Evolutionary conservation across 1,140 invertebrate species (phyloP).

Genomic region (Monomorium pharaonis): DNA sequence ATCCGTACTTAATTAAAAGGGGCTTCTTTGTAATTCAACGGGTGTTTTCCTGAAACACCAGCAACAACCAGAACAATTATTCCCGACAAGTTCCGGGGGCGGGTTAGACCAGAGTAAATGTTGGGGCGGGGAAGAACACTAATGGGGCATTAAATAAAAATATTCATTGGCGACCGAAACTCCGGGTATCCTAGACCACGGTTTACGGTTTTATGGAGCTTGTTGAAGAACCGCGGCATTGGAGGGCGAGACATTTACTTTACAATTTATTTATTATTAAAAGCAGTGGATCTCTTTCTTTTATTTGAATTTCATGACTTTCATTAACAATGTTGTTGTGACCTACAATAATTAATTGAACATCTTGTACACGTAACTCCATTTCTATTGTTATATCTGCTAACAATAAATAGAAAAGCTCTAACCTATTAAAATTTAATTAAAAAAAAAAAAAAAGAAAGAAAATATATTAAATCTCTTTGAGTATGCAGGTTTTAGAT

Average conservation of each 20-base stretch:
- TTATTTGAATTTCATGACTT: not conserved
- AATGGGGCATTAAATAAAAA: constrained; percentile 76
- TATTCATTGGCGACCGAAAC: constrained; percentile 70
- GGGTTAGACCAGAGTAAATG: constrained; percentile 37
- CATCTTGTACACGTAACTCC: not conserved
- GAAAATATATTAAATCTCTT: not conserved
- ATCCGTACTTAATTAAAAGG: constrained; percentile 28
- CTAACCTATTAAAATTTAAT: not conserved
- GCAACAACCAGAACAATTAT: constrained; percentile 46
- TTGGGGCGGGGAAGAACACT: constrained; percentile 46
- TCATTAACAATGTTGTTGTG: not conserved
- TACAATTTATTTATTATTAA: constrained; percentile 53
- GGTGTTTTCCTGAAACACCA: constrained; percentile 18
- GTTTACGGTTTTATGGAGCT: constrained; percentile 71
- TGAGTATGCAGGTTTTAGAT: not conserved
- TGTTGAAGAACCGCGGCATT: constrained; percentile 67
- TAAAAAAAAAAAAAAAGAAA: not conserved
- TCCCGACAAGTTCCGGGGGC: constrained; percentile 24
- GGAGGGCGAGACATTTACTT: constrained; percentile 69
- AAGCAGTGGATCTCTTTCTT: not conserved
- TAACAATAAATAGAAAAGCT: not conserved
- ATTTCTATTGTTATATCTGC: not conserved
- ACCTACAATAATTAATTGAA: not conserved
- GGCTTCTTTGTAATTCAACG: not conserved
- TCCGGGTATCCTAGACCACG: constrained; percentile 7